Base-by-base conservation (phyloP, 2,888 invertebrate species). In the Zygothrica quintamaculata region DNA sequence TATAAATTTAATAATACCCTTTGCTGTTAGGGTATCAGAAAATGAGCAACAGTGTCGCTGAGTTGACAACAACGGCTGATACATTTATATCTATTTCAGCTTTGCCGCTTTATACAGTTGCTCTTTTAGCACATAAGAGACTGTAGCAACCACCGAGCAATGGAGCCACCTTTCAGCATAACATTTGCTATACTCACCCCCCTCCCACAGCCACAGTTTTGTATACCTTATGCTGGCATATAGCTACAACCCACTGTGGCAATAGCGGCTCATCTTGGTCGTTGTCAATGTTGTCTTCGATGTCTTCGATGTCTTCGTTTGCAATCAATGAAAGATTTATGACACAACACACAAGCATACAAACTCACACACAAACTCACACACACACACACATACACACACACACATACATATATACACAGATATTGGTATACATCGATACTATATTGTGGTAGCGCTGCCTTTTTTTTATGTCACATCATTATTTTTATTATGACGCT, bases 221-320 rank as follows among this genome's bases (percentile, higher is more conserved):
- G n/a, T n/a, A 9, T 29, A 2, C 7, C 29, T n/a, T 9, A 29
- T 46, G 15, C 15, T 42, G 11, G 25, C n/a, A n/a, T 31, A 22
- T n/a, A 37, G 29, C 61, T 11, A 36, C 31, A 33, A 25, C 12
- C 61, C 47, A 47, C 56, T 39, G 43, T 44, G 61, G 34, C 51
- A 44, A 39, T 47, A 55, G 34, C 51, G 48, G 67, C 73, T 70
- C 70, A 72, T 73, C 62, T 74, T 64, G 59, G 39, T 56, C 65
- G 74, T 56, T 74, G 72, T 69, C 75, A 65, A 71, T 60, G 72
- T 61, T 67, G 77, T 84, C 70, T 65, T 71, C 80, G 80, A 80
- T 76, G 80, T 85, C 80, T 80, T 80, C 80, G 84, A 80, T 76
- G 80, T 85, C 80, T 80, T 80, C 80, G 84, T 80, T 80, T 85